These are phyloP conservation scores for Leucophenga maculata DNA, from an alignment of 2,888 invertebrate genomes.

Conservation along the genomic window DNA sequence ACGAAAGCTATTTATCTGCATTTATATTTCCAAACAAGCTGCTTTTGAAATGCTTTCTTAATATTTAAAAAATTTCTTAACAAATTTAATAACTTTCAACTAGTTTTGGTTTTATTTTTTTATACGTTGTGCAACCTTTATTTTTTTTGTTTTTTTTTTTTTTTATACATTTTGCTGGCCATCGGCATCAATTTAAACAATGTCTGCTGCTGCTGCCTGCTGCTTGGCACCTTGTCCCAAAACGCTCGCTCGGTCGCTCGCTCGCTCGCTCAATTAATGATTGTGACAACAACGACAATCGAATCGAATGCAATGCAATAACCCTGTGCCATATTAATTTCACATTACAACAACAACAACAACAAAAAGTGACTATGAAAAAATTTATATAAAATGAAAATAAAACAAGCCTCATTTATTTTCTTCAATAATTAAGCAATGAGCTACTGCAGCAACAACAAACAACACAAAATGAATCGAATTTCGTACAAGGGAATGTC, in stretches of 20 bases:
- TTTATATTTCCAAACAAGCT: too few species aligned
- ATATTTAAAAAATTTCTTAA: too few species aligned
- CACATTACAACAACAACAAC: constrained; percentile 9
- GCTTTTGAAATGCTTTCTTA: too few species aligned
- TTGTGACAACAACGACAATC: constrained; percentile 1
- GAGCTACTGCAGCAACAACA: constrained; percentile 13
- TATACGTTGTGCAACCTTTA: too few species aligned
- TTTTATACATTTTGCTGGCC: too few species aligned
- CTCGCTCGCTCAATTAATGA: constrained; percentile 2
- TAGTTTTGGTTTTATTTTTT: neutral
- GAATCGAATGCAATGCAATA: constrained; percentile 10
- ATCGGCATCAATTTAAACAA: neutral
- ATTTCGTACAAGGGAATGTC: constrained; percentile 31
- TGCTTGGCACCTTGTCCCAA: constrained; percentile 7
- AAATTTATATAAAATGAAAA: neutral
- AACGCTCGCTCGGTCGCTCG: too few species aligned
- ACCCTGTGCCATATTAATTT: constrained; percentile 23
- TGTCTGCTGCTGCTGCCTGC: neutral
- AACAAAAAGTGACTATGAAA: constrained; percentile 11
- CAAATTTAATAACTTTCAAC: too few species aligned
- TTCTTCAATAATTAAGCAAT: constrained; percentile 23
- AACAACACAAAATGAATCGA: constrained; percentile 3
- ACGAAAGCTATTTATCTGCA: too few species aligned
- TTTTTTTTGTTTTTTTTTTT: too few species aligned
- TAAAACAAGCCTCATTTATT: constrained; percentile 18